Evolutionary conservation across 1,140 invertebrate genomes (phyloP).

Genomic region (Drosophila miranda): DNA sequence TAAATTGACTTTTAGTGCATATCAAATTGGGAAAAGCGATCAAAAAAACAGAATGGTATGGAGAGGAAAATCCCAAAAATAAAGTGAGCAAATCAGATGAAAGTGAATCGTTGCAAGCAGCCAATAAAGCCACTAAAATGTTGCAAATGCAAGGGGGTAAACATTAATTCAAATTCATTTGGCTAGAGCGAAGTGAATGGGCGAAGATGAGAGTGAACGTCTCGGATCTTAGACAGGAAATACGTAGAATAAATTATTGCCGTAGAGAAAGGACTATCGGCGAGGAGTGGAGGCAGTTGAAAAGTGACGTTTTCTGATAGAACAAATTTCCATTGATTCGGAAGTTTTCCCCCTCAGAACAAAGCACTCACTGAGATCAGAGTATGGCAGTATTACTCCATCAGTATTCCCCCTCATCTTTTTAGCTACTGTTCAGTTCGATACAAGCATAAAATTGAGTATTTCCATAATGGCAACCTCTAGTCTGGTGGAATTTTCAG

Average conservation of each 20-base stretch:
- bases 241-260: not conserved
- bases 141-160: not conserved
- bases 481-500: not conserved
- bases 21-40: conserved; percentile 33
- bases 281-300: no score
- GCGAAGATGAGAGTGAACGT: not conserved
- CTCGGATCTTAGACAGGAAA: not conserved
- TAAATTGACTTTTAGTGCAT: conserved; percentile 74
- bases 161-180: no score
- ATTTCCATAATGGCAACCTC: conserved; percentile 17
- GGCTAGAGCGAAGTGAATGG: not conserved
- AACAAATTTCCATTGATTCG: no score
- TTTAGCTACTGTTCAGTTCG: no score
- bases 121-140: conserved; percentile 6
- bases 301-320: no score
- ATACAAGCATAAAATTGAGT: no score
- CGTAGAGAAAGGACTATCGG: no score
- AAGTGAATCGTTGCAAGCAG: conserved; percentile 13
- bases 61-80: conserved; percentile 10
- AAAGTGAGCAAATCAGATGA: conserved; percentile 27
- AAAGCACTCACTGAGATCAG: no score
- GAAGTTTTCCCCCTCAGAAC: no score
- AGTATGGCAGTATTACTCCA: no score
- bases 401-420: no score
- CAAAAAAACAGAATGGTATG: conserved; percentile 15